Base-by-base conservation (phyloP, 2,113 vertebrate species). In the Hypanus sabinus region DNA sequence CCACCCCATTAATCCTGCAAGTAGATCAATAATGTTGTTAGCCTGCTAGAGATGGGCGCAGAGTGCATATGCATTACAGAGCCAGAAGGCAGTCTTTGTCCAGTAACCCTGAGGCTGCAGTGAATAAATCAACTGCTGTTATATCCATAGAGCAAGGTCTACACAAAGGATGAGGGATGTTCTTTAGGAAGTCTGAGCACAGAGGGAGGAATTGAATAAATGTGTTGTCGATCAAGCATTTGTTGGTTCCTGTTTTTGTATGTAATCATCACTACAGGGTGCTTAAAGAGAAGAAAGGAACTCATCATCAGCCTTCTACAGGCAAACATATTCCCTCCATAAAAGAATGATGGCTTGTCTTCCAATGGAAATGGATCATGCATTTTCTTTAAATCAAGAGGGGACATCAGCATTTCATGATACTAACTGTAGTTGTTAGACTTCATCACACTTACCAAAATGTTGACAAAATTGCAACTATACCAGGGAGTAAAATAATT, bases 221-320 rank as follows among this genome's bases (percentile, higher is more conserved):
- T 90, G n/a, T 60, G 20, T 90, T 90, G 85, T 90, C 27, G 30
- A 90, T 20, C n/a, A 62, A 90, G n/a, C 60, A 90, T 30, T 90
- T 90, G 57, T 33, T 90, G 20, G 27, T 90, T 90, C 85, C 33
- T 90, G 14, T 65, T 90, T 90, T 90, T 30, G 65, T 33, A 36
- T 1, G 2, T 18, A 20, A 65, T 60, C 27, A 65, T 90, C 85
- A 65, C 30, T 14, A 65, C 62, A 33, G 60, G 85, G 16, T 20
- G 60, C 60, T 33, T n/a, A 62, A 65, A 90, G 60, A 36, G 16
- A n/a, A 60, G 38, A 18, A 33, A n/a, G 33, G 4, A 46, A n/a
- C 30, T 5, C 18, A 90, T 36, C 20, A 16, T 18, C 14, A 90
- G 57, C 27, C 60, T 90, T n/a, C 16, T 90, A n/a, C 30, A 22